A percentile compares a stretch with the other conserved stretches of the same genome.
phyloP scores from a whole-genome alignment of 2,888 invertebrate species.

The Bombyx huttoni region DNA sequence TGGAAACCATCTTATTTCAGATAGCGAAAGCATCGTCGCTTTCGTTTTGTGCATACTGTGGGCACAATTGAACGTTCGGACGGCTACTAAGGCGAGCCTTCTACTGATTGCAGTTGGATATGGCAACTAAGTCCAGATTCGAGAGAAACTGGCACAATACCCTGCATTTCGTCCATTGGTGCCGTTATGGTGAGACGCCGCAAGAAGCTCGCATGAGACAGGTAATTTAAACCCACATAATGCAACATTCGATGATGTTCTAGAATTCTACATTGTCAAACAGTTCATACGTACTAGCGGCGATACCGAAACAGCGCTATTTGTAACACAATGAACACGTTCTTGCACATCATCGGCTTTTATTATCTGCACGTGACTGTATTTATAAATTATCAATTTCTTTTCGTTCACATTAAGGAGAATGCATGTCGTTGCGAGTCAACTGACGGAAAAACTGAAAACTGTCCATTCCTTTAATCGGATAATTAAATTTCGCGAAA shows the following conservation, averaged over 20 bases:
- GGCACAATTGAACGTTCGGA: conserved; percentile 50
- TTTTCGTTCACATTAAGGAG: conserved; percentile 6
- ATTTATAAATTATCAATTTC: not conserved
- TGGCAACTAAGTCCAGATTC: conserved; percentile 72
- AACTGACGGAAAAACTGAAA: conserved; percentile 20
- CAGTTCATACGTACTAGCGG: not conserved
- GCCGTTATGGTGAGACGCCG: conserved; percentile 78
- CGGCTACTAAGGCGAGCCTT: conserved; percentile 62
- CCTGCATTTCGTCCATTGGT: conserved; percentile 79
- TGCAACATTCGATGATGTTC: conserved; percentile 10
- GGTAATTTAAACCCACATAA: conserved; percentile 53
- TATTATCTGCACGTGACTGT: conserved; percentile 7
- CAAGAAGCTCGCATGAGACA: conserved; percentile 79
- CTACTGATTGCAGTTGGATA: conserved; percentile 72
- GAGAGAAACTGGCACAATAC: conserved; percentile 78
- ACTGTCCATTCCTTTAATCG: conserved; percentile 27
- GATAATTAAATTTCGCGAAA: conserved; percentile 6
- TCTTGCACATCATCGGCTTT: not conserved
- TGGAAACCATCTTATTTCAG: conserved; percentile 70
- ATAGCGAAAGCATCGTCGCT: conserved; percentile 60
- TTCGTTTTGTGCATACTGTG: conserved; percentile 56
- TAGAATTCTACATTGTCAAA: conserved; percentile 9
- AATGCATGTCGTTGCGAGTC: conserved; percentile 35
- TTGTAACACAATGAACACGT: not conserved
- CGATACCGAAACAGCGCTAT: not conserved